Evolutionary conservation across 2,888 invertebrate genomes (phyloP).

Genomic region (Andrena bucephala): DNA sequence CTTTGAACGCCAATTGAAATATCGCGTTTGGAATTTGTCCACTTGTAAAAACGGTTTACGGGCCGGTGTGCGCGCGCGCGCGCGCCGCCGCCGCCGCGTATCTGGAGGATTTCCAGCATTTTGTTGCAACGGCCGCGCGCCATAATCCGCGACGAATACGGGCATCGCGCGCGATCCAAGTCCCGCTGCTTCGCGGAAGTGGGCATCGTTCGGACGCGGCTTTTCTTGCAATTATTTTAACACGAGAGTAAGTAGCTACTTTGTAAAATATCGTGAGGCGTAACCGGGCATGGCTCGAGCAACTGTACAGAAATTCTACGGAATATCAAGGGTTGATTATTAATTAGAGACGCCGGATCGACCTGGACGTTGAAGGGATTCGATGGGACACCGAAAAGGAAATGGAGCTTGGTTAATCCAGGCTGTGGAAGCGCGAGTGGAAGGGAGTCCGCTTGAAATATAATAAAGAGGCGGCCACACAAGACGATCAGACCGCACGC

Average conservation of each 20-base stretch:
- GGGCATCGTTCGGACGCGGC: background rate
- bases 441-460: slow-evolving; percentile 36
- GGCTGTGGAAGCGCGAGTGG: background rate
- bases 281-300: too few relatives aligned
- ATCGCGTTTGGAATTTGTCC: slow-evolving; percentile 16
- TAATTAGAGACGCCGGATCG: slow-evolving; percentile 53
- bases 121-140: slow-evolving; percentile 11
- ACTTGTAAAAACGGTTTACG: slow-evolving; percentile 34
- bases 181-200: slow-evolving; percentile 7
- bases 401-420: slow-evolving; percentile 35
- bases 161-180: background rate
- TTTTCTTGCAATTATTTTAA: slow-evolving; percentile 22
- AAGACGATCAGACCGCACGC: slow-evolving; percentile 66
- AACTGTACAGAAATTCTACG: background rate
- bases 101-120: slow-evolving; percentile 6
- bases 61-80: background rate
- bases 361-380: background rate
- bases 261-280: background rate
- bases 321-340: slow-evolving; percentile 50
- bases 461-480: slow-evolving; percentile 66
- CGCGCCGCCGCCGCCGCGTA: background rate
- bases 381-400: slow-evolving; percentile 43
- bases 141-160: slow-evolving; percentile 27
- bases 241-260: too few relatives aligned
- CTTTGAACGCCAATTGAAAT: slow-evolving; percentile 23